Conservation (phyloP, 2,113 vertebrate genomes). For the Proterorhinus semilunaris region DNA sequence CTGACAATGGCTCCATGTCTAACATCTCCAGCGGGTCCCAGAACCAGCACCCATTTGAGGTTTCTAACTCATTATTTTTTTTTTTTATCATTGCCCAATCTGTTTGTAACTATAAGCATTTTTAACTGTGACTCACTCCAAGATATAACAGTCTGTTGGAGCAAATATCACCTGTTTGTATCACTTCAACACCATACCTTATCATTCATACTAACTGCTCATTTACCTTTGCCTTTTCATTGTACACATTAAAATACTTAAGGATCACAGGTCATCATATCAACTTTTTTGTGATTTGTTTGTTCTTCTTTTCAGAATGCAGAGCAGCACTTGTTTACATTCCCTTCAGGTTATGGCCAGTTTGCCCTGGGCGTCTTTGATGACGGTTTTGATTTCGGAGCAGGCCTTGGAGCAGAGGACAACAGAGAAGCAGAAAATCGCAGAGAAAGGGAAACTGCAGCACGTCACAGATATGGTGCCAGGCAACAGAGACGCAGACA, state of each 20-base stretch:
- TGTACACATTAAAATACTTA: background rate
- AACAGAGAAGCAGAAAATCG: slow-evolving; percentile 85
- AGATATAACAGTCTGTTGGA: background rate
- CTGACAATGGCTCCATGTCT: slow-evolving; percentile 83
- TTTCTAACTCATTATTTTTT: slow-evolving; percentile 63
- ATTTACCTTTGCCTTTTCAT: background rate
- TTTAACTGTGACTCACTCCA: slow-evolving; percentile 2
- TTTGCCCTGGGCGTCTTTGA: slow-evolving; percentile 92
- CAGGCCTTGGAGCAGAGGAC: slow-evolving; percentile 78
- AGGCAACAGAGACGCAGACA: slow-evolving; percentile 88
- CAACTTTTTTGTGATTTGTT: slow-evolving; percentile 1
- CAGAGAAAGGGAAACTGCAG: slow-evolving; percentile 86
- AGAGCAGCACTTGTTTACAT: slow-evolving; percentile 86
- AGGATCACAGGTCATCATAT: background rate
- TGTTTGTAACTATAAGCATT: slow-evolving; percentile 4
- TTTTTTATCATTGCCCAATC: slow-evolving; percentile 16
- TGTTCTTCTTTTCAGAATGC: slow-evolving; percentile 72
- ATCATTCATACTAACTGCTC: slow-evolving; percentile 1
- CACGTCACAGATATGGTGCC: slow-evolving; percentile 86
- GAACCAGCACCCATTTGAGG: slow-evolving; percentile 88
- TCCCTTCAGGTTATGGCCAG: slow-evolving; percentile 89
- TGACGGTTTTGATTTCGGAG: slow-evolving; percentile 86
- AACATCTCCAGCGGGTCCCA: slow-evolving; percentile 80
- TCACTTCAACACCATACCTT: background rate
- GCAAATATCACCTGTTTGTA: slow-evolving; percentile 28